Evolutionary conservation across 2,113 vertebrate genomes (phyloP).

Genomic region (Illadopsis cleaveri): DNA sequence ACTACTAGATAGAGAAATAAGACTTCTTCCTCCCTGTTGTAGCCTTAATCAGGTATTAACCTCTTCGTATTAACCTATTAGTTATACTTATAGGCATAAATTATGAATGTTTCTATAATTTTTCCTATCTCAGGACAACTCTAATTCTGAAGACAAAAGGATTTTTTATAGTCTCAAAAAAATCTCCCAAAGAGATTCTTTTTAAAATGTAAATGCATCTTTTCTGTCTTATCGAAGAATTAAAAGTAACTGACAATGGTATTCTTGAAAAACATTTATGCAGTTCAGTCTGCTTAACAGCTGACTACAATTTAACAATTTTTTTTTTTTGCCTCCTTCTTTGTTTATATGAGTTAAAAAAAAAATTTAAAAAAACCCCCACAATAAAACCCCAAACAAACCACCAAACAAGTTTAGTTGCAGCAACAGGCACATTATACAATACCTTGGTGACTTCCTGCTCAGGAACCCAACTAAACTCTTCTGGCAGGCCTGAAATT

Average conservation of each 20-base stretch:
- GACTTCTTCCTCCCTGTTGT: background rate
- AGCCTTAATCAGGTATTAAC: background rate
- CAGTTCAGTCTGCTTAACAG: background rate
- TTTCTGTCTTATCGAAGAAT: background rate
- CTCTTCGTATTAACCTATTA: background rate
- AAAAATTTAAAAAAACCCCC: too few relatives aligned
- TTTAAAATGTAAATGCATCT: background rate
- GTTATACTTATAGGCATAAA: background rate
- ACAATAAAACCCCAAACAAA: too few relatives aligned
- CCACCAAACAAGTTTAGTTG: background rate
- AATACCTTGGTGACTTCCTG: background rate
- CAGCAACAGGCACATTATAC: background rate
- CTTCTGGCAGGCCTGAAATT: background rate
- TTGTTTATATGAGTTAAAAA: background rate
- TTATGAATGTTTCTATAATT: background rate
- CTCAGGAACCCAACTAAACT: background rate
- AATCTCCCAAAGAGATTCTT: background rate
- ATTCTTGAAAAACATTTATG: background rate
- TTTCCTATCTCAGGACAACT: background rate
- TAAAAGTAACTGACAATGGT: background rate
- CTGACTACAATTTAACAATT: background rate
- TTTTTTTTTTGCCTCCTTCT: background rate
- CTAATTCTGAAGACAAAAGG: background rate
- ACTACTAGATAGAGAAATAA: background rate
- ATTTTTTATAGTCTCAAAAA: background rate